Conservation (phyloP, 2,113 vertebrate genomes). For the Mustela lutreola region DNA sequence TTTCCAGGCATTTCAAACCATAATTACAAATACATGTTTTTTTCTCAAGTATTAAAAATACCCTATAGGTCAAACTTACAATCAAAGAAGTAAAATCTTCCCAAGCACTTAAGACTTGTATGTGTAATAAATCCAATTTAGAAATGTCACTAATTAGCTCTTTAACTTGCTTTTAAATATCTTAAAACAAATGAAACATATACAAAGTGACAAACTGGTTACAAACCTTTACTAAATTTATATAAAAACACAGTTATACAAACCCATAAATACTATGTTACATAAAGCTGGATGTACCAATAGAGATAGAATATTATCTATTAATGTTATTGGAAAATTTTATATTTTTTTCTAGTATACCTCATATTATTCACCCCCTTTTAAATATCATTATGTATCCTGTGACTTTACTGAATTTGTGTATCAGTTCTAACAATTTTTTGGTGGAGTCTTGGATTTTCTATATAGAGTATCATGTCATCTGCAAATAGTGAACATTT, state of each 20-base stretch:
- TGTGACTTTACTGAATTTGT: not conserved
- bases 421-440: not conserved
- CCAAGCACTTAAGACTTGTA: not conserved
- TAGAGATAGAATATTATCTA: not conserved
- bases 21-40: not conserved
- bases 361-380: not conserved
- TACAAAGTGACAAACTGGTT: not conserved
- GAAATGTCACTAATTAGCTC: not conserved
- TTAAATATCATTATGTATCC: not conserved
- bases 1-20: not conserved
- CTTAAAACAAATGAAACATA: not conserved
- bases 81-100: not conserved
- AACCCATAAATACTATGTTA: not conserved
- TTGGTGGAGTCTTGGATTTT: not conserved
- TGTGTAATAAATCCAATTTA: not conserved
- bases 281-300: not conserved
- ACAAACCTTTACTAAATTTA: not conserved
- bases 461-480: not conserved
- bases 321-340: not conserved
- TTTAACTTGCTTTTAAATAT: not conserved
- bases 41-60: constrained; percentile 34
- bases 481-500: not conserved
- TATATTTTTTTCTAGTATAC: not conserved
- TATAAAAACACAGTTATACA: not conserved
- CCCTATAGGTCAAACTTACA: not conserved